Evolutionary conservation across 1,140 invertebrate genomes (phyloP), one percentile per base, ranked within the genome.

Genomic region (Pissodes strobi): DNA sequence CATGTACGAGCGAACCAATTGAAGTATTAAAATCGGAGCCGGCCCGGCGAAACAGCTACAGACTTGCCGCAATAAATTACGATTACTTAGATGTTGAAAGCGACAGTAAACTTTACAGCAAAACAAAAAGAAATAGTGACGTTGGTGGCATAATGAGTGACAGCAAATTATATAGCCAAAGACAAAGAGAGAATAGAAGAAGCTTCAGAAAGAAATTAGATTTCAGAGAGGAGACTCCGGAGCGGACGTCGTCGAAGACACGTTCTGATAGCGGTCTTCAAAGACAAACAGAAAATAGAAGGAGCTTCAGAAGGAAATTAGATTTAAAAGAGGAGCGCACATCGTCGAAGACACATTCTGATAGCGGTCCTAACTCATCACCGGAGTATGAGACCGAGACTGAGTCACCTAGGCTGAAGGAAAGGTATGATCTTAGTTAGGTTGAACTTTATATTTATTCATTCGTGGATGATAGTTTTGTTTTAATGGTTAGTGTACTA

Each of bases 1-100:
- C 52, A 34, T 46, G 76, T 13, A 77, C 76, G 74, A 67, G 74
- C 5, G 70, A 78, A 48, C 75, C 77, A 48, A 58, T 76, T 4
- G 73, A 76, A 43, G 69, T 71, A n/a, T 52, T 77, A 23, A 69
- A 72, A 51, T 17, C 68, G 6, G 76, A 77, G 46, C 70, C 74
- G 0, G 59, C 67, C 19, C 37, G 76, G 18, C 45, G 75, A 30
- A 74, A 78, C 49, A 78, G 76, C 53, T 76, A 78, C 39, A 76
- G 76, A 66, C 70, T 69, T 5, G 72, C 73, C 8, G 74, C 75
- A 30, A 67, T 69, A 22, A 72, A 75, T 55, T 74, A 67, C 17
- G 73, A 76, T 23, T 69, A 69, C n/a, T 72, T 78, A 37, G 74
- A 76, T 39, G 38, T 72, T 27, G 66, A 58, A 30, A 65, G 55